Evolutionary conservation across 2,888 invertebrate genomes (phyloP).

Genomic region (Eupithecia pulchellata): DNA sequence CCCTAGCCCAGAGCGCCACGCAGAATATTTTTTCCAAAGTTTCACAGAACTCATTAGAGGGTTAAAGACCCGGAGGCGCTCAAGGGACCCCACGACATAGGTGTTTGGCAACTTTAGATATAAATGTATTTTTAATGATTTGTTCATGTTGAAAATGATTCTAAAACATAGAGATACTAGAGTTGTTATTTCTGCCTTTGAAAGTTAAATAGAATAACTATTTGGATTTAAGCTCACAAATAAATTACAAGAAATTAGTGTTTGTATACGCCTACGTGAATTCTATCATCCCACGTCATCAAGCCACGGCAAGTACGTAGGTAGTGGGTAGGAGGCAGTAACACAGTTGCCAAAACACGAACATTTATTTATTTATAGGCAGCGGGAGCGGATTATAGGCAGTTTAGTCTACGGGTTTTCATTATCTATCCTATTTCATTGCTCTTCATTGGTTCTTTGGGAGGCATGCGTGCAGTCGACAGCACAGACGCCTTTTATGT

Average conservation of each 20-base stretch:
- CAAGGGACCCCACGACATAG: conserved; percentile 4
- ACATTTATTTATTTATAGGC: background rate
- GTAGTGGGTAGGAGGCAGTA: background rate
- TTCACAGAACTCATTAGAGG: conserved; percentile 49
- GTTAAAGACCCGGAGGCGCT: conserved; percentile 52
- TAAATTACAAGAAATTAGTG: background rate
- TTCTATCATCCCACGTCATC: background rate
- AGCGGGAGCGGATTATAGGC: no score
- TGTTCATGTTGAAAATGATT: background rate
- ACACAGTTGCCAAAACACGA: background rate
- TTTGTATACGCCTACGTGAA: background rate
- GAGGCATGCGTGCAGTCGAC: no score
- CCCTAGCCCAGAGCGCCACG: conserved; percentile 20
- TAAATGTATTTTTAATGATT: background rate
- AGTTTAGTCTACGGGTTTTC: no score
- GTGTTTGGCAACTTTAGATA: conserved; percentile 1
- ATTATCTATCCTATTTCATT: no score
- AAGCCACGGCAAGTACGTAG: background rate
- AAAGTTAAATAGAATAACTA: background rate
- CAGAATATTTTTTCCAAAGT: conserved; percentile 45
- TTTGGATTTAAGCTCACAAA: background rate
- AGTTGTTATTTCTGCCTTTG: background rate
- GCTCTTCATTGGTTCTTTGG: no score
- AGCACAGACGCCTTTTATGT: no score
- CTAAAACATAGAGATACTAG: background rate